These are phyloP conservation scores for Whitmania pigra DNA, from an alignment of 1,140 invertebrate species.

Conservation along the genomic window DNA sequence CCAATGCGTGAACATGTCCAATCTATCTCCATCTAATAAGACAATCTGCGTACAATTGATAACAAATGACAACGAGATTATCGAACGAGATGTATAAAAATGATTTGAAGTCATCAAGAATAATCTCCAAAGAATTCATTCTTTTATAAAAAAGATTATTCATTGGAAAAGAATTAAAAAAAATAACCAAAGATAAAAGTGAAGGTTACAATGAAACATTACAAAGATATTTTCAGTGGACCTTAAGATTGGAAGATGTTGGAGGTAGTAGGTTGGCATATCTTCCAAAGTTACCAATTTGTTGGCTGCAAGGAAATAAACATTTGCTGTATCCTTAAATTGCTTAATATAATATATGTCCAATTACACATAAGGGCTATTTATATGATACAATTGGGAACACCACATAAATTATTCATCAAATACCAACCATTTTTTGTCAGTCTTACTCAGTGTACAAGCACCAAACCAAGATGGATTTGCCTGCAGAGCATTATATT, in stretches of 20 bases:
- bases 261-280: conserved; percentile 27
- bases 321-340: neutral
- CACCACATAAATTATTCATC: neutral
- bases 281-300: conserved; percentile 18
- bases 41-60: conserved; percentile 44
- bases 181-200: neutral
- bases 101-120: too few relatives aligned
- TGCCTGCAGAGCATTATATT: neutral
- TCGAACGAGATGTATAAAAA: too few relatives aligned
- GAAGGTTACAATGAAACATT: neutral
- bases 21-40: conserved; percentile 50
- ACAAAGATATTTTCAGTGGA: conserved; percentile 15
- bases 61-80: too few relatives aligned
- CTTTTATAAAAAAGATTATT: too few relatives aligned
- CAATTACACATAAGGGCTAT: too few relatives aligned
- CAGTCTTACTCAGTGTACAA: conserved; percentile 30
- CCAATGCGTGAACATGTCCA: conserved; percentile 57
- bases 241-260: conserved; percentile 33
- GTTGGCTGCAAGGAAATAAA: conserved; percentile 6
- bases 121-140: too few relatives aligned
- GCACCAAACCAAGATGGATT: conserved; percentile 33
- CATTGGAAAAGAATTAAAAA: conserved; percentile 28
- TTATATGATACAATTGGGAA: too few relatives aligned
- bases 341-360: too few relatives aligned
- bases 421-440: conserved; percentile 31